A percentile compares a stretch with the other conserved stretches of the same genome.
Evolutionary conservation across 2,888 invertebrate species (phyloP).

Genomic region (Dorcus hopei): DNA sequence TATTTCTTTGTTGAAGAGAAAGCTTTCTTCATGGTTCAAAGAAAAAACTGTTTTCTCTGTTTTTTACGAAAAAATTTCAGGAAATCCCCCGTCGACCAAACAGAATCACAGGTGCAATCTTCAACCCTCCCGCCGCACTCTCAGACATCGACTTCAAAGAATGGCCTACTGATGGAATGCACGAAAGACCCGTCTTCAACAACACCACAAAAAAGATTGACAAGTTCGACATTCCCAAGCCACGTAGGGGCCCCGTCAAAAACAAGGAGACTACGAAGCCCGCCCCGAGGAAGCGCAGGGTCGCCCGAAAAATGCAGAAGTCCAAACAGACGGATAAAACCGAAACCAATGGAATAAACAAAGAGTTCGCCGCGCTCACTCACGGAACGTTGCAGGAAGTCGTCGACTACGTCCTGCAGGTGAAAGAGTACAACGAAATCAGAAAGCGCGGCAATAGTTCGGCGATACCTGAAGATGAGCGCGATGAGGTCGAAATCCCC

Average conservation of each 20-base stretch:
- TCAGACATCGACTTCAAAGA: conserved; percentile 26
- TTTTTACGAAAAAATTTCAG: too few relatives aligned
- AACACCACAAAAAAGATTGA: conserved; percentile 37
- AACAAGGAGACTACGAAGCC: conserved; percentile 8
- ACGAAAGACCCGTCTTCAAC: conserved; percentile 44
- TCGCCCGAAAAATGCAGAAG: conserved; percentile 19
- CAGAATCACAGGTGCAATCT: conserved; percentile 25
- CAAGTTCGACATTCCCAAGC: conserved; percentile 30
- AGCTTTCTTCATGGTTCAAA: too few relatives aligned
- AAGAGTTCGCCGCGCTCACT: conserved; percentile 30
- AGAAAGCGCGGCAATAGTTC: neutral
- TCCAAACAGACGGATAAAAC: conserved; percentile 23
- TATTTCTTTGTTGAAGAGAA: too few relatives aligned
- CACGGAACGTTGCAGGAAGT: conserved; percentile 32
- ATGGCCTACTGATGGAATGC: conserved; percentile 37
- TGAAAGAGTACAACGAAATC: conserved; percentile 19
- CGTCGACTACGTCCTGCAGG: conserved; percentile 19
- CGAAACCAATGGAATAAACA: conserved; percentile 23
- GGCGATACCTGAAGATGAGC: neutral
- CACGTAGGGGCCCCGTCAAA: conserved; percentile 2
- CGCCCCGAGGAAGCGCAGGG: conserved; percentile 20
- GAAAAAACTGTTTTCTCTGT: too few relatives aligned
- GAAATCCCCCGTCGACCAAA: conserved; percentile 17
- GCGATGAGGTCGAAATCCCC: neutral
- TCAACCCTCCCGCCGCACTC: conserved; percentile 26